Conservation (phyloP, 2,888 invertebrate species). For the Priocnemis perturbator region DNA sequence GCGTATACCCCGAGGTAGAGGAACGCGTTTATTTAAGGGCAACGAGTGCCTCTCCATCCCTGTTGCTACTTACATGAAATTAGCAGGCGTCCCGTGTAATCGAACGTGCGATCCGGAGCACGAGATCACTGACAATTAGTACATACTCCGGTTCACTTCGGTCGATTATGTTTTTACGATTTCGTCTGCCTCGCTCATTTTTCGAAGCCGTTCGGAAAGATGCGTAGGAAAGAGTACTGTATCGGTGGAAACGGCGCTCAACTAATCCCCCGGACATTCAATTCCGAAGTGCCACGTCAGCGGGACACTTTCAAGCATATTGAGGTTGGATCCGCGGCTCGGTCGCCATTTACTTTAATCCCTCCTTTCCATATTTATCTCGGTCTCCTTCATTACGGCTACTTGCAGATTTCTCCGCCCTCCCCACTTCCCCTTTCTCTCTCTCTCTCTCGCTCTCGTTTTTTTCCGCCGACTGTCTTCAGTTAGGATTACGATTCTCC, state of each 20-base stretch:
- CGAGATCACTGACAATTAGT: too few species aligned
- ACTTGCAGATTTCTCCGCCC: conserved; percentile 48
- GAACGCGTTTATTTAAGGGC: conserved; percentile 45
- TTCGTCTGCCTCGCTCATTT: too few species aligned
- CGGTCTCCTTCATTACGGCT: conserved; percentile 58
- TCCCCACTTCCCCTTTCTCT: conserved; percentile 28
- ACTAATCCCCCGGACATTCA: conserved; percentile 61
- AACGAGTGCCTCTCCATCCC: conserved; percentile 1
- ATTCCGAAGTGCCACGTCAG: conserved; percentile 68
- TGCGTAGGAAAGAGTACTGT: not conserved
- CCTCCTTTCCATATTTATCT: conserved; percentile 68
- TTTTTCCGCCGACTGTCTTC: conserved; percentile 44
- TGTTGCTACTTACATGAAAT: conserved; percentile 19
- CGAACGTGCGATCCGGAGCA: not conserved
- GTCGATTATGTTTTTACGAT: not conserved
- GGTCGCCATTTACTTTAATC: conserved; percentile 62
- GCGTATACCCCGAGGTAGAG: conserved; percentile 21
- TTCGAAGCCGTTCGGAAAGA: not conserved
- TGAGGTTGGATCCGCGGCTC: conserved; percentile 56
- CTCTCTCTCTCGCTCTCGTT: conserved; percentile 33
- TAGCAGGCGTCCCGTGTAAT: not conserved
- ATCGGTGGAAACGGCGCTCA: conserved; percentile 25
- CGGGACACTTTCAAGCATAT: conserved; percentile 70
- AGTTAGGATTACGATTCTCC: conserved; percentile 47
- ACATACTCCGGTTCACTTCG: too few species aligned